These are phyloP conservation scores for Gallinago solitaria DNA, from an alignment of 2,797 vertebrate genomes.

Conservation along the genomic window DNA sequence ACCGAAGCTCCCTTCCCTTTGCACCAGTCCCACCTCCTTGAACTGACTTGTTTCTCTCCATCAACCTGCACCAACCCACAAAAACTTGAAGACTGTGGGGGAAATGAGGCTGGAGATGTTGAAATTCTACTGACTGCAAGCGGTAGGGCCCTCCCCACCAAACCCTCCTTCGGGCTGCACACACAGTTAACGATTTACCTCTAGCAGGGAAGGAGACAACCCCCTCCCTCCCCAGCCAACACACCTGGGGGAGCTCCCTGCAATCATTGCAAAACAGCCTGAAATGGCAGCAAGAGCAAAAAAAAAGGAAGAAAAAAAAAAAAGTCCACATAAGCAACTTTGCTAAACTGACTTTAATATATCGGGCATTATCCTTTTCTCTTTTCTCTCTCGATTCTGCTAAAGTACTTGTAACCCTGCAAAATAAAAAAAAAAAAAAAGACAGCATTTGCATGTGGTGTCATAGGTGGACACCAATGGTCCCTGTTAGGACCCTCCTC, in stretches of 20 bases:
- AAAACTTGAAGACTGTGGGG: not conserved
- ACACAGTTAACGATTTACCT: not conserved
- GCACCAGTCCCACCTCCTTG: not conserved
- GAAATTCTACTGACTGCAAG: not conserved
- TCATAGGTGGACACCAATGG: fast-evolving
- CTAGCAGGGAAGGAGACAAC: not conserved
- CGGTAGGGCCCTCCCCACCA: not conserved
- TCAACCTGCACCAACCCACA: not conserved
- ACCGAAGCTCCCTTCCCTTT: not conserved
- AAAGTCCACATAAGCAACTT: not conserved
- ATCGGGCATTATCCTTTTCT: not conserved
- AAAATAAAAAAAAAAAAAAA: not conserved
- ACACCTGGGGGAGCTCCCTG: not conserved
- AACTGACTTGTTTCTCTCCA: not conserved
- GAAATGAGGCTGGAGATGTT: not conserved
- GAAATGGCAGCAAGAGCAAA: not conserved
- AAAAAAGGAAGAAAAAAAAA: not conserved
- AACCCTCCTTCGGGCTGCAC: not conserved
- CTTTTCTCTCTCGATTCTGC: not conserved
- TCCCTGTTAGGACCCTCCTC: not conserved
- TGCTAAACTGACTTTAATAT: not conserved
- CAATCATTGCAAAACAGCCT: not conserved
- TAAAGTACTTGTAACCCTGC: not conserved
- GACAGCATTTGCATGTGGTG: not conserved
- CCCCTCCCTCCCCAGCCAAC: not conserved